These are phyloP conservation scores for Lontra canadensis DNA, from an alignment of 2,113 vertebrate species.

Conservation along the genomic window DNA sequence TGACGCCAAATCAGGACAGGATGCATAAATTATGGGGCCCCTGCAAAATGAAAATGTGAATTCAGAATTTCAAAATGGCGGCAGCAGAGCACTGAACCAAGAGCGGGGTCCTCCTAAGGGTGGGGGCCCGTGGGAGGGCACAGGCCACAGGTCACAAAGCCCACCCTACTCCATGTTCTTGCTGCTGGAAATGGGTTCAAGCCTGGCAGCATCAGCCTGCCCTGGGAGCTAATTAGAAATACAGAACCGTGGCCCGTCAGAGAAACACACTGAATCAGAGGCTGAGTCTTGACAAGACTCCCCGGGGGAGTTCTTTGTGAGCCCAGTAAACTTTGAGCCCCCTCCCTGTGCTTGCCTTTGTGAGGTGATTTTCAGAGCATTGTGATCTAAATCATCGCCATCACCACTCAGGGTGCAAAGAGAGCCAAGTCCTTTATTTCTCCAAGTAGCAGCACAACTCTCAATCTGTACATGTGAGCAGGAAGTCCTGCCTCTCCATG, in stretches of 20 bases:
- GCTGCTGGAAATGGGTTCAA: neutral
- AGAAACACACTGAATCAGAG: neutral
- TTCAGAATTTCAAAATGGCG: neutral
- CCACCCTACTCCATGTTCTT: neutral
- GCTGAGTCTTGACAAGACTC: neutral
- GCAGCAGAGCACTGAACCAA: neutral
- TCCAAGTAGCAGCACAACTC: rapidly evolving
- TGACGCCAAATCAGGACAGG: neutral
- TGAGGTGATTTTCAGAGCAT: neutral
- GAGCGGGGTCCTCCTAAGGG: rapidly evolving
- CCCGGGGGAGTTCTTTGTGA: no score
- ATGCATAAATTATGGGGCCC: neutral
- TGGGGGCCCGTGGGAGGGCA: rapidly evolving
- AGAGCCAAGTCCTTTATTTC: neutral
- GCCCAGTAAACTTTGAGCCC: neutral
- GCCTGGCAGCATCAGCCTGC: no score
- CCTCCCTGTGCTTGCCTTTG: neutral
- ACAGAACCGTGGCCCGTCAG: rapidly evolving
- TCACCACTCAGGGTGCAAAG: neutral
- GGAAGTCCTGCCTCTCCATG: neutral
- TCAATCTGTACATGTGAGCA: neutral
- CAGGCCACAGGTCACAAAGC: neutral
- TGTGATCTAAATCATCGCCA: neutral
- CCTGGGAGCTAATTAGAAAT: neutral
- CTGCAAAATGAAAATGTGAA: neutral